These are phyloP conservation scores for Aphidius gifuensis DNA, from an alignment of 1,140 invertebrate species.

Conservation along the genomic window DNA sequence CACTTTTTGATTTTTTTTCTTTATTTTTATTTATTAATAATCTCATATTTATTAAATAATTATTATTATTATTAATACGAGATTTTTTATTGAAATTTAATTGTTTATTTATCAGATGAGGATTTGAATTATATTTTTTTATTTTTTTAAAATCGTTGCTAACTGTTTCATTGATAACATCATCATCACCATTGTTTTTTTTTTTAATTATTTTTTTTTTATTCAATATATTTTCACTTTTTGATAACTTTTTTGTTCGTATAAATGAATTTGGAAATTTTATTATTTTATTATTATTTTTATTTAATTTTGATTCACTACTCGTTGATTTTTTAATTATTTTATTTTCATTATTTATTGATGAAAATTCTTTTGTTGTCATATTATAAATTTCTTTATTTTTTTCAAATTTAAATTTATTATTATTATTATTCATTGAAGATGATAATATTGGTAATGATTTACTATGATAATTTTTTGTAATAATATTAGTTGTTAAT, in stretches of 20 bases:
- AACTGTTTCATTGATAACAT: constrained; percentile 23
- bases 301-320: constrained; percentile 24
- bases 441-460: too few species aligned
- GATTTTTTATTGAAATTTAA: constrained; percentile 9
- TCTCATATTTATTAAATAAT: too few species aligned
- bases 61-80: background rate
- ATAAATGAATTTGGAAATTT: constrained; percentile 41
- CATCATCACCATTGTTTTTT: too few species aligned
- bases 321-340: too few species aligned
- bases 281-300: constrained; percentile 17
- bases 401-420: background rate
- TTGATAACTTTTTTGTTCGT: constrained; percentile 34
- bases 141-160: constrained; percentile 6
- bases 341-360: background rate
- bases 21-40: too few species aligned
- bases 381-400: background rate
- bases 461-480: too few species aligned
- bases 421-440: too few species aligned
- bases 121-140: background rate
- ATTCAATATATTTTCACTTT: constrained; percentile 33
- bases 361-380: constrained; percentile 7
- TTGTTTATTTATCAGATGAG: background rate
- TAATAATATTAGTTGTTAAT: too few species aligned
- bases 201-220: constrained; percentile 14
- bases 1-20: constrained; percentile 37